Percentiles rank a stretch among this genome's conserved stretches.
These are phyloP conservation scores for Embiotoca jacksoni DNA, from an alignment of 2,113 vertebrate species.

Conservation along the genomic window DNA sequence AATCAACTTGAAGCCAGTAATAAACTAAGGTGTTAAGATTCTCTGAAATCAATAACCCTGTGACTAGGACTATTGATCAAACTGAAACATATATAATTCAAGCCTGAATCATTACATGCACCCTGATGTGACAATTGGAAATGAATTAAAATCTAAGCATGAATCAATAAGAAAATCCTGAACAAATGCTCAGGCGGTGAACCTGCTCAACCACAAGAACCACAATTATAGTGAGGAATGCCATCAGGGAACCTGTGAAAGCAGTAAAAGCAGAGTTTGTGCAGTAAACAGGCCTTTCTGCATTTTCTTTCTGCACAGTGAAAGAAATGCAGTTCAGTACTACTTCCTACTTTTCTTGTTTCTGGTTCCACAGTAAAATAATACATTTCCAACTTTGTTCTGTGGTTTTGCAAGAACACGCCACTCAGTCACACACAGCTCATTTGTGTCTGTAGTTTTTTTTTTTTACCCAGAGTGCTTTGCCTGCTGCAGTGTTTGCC, in stretches of 20 bases:
- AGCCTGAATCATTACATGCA: slow-evolving; percentile 48
- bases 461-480: slow-evolving; percentile 89
- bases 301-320: neutral
- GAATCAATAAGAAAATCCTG: slow-evolving; percentile 59
- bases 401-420: too few relatives aligned
- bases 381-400: too few relatives aligned
- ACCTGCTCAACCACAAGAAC: slow-evolving; percentile 53
- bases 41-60: slow-evolving; percentile 53
- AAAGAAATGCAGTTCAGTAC: too few relatives aligned
- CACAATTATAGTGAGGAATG: slow-evolving; percentile 1
- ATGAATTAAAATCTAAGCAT: slow-evolving; percentile 62
- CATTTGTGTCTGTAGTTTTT: neutral
- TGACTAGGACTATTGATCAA: slow-evolving; percentile 65
- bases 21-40: slow-evolving; percentile 38
- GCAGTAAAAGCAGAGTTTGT: neutral
- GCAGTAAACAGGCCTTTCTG: neutral
- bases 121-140: slow-evolving; percentile 65
- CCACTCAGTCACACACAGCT: neutral
- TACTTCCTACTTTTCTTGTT: too few relatives aligned
- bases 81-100: slow-evolving; percentile 68
- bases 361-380: too few relatives aligned
- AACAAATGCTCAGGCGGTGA: slow-evolving; percentile 28
- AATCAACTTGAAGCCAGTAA: slow-evolving; percentile 32
- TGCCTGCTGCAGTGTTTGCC: slow-evolving; percentile 92
- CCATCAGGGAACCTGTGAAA: slow-evolving; percentile 4